phyloP scores from a whole-genome alignment of 2,888 invertebrate species.

The Drosophila niveifrons region DNA sequence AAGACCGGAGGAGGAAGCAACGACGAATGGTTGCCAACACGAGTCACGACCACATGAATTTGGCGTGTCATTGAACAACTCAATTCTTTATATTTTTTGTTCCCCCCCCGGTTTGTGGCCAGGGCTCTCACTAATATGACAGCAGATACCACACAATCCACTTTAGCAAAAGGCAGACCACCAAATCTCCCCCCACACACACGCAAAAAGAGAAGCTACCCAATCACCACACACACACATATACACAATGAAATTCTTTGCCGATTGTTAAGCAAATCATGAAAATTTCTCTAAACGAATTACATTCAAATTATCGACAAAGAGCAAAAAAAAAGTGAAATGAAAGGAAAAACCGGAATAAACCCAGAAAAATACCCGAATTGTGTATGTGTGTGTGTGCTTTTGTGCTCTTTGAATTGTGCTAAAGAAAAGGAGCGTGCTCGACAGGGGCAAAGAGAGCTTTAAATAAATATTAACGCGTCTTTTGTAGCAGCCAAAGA shows the following conservation, averaged over 20 bases:
- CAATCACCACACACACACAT: neutral
- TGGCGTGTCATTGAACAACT: constrained; percentile 74
- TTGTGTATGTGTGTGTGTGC: constrained; percentile 1
- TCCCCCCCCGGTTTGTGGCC: neutral
- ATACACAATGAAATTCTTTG: constrained; percentile 48
- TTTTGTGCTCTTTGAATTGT: constrained; percentile 26
- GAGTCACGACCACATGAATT: constrained; percentile 55
- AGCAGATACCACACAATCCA: constrained; percentile 33
- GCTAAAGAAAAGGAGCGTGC: neutral
- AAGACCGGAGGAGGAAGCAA: neutral
- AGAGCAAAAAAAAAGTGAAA: constrained; percentile 18
- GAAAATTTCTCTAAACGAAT: constrained; percentile 73
- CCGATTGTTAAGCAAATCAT: constrained; percentile 75
- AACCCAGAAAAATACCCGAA: constrained; percentile 3
- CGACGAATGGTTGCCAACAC: constrained; percentile 12
- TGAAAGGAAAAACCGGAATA: constrained; percentile 10
- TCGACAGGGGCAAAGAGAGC: constrained; percentile 29
- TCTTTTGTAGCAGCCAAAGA: constrained; percentile 37
- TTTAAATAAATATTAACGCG: constrained; percentile 72
- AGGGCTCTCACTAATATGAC: constrained; percentile 29
- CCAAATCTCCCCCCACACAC: neutral
- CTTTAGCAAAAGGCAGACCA: constrained; percentile 3
- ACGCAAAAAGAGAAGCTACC: constrained; percentile 29
- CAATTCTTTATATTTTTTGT: constrained; percentile 45
- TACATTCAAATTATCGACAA: constrained; percentile 72